These are phyloP conservation scores for Limnephilus auricula DNA, from an alignment of 2,888 invertebrate species.

Conservation along the genomic window DNA sequence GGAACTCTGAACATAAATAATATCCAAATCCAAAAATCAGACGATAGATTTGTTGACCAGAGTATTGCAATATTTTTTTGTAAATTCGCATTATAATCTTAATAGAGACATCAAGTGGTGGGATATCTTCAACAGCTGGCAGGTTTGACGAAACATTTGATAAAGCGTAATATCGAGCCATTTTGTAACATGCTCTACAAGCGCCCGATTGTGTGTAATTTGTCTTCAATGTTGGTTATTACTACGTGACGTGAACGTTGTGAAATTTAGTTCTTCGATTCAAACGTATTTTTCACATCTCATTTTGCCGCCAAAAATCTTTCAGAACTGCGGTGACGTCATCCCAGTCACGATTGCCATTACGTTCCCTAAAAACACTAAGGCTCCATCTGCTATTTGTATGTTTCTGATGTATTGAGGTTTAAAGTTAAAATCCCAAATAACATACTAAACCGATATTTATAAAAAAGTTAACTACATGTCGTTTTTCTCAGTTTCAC, in stretches of 20 bases:
- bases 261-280: slow-evolving; percentile 3
- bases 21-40: too few relatives aligned
- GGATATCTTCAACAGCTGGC: not conserved
- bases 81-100: not conserved
- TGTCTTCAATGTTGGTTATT: not conserved
- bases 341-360: slow-evolving; percentile 15
- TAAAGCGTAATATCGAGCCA: not conserved
- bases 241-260: slow-evolving; percentile 7
- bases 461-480: too few relatives aligned
- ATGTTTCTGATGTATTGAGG: too few relatives aligned
- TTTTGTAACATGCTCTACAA: not conserved
- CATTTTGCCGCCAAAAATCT: slow-evolving; percentile 26
- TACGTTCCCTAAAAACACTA: too few relatives aligned
- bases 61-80: not conserved
- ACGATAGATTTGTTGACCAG: not conserved
- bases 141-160: not conserved
- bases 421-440: too few relatives aligned
- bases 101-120: not conserved
- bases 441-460: too few relatives aligned
- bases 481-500: too few relatives aligned
- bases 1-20: too few relatives aligned
- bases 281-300: slow-evolving; percentile 38
- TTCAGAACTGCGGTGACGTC: slow-evolving; percentile 27
- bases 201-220: not conserved
- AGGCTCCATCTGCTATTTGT: too few relatives aligned